A percentile compares a stretch with the other conserved stretches of the same genome.
Evolutionary conservation across 2,113 vertebrate genomes (phyloP).

Genomic region (Grallaria varia): DNA sequence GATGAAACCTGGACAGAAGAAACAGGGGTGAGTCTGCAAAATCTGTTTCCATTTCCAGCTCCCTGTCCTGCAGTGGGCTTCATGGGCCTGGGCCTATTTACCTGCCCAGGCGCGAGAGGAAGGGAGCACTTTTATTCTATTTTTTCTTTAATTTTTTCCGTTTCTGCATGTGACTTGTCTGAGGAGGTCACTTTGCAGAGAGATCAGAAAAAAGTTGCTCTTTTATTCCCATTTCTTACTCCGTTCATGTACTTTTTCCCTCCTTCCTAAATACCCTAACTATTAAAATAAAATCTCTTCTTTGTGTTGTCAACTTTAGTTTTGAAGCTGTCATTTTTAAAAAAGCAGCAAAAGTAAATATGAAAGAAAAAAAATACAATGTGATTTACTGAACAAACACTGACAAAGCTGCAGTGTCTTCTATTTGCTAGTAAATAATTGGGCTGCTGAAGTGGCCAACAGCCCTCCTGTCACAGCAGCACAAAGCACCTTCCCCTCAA

Average conservation of each 20-base stretch:
- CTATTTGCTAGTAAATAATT: background rate
- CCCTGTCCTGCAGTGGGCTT: background rate
- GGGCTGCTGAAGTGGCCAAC: background rate
- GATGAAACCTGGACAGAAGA: slow-evolving; percentile 78
- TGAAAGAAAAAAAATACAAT: background rate
- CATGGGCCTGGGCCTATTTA: background rate
- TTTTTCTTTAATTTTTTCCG: background rate
- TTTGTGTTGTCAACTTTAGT: background rate
- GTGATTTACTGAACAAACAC: background rate
- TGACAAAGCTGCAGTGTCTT: background rate
- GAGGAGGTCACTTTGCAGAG: background rate
- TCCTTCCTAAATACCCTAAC: background rate
- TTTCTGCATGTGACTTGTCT: background rate
- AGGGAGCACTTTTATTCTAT: background rate
- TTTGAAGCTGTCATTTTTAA: background rate
- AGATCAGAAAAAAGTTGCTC: background rate
- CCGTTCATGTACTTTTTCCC: background rate
- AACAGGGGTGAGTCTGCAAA: background rate
- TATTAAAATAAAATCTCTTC: background rate
- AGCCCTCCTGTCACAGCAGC: background rate
- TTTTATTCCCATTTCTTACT: background rate
- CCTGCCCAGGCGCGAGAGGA: background rate
- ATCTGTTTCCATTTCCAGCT: background rate
- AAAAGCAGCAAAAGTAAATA: background rate
- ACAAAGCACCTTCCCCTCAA: background rate